Evolutionary conservation across 1,140 invertebrate genomes (phyloP), one percentile per base, ranked within the genome.

Genomic region (Helicoverpa zea): DNA sequence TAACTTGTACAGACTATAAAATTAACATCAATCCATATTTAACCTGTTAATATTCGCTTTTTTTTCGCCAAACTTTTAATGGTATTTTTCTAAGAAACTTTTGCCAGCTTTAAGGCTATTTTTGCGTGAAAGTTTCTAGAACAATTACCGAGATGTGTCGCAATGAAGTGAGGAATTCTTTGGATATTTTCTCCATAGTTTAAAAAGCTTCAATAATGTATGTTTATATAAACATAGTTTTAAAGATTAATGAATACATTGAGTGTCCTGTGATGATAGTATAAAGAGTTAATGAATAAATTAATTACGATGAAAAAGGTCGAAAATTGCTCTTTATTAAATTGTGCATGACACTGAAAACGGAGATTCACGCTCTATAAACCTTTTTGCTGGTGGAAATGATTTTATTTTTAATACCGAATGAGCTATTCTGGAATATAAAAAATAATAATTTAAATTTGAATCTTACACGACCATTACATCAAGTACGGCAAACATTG

Each of bases 1-100:
- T 54, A 82, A 79, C 49, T 82, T 82, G 79, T 74, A 18, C 23
- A 23, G 29, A 49, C 47, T 72, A 72, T 72, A 52, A 72, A 72
- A 72, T 72, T 72, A 72, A 29, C 68, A 72, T 72, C 68, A 54
- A 52, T 72, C 49, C 30, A 13, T 72, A 72, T 72, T 72, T 72
- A 66, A 43, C 16, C 11, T 18, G 64, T 68, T 68, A 68, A 49
- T 68, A 47, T 68, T 16, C 43, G 13, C 18, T 49, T 66, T 66
- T 61, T 30, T 68, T 47, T 68, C n/a, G n/a, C 35, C 16, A 66
- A 47, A 61, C 58, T 30, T 68, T 68, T 13, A 68, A 49, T 16
- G 64, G 64, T 51, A 47, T 49, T 68, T 68, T 30, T 49, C 11
- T 23, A 23, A 16, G 16, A 49, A 68, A 68, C 43, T 68, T 68